Evolutionary conservation across 2,888 invertebrate genomes (phyloP), one percentile per base, ranked within the genome.

Genomic region (Thymelicus lineola): DNA sequence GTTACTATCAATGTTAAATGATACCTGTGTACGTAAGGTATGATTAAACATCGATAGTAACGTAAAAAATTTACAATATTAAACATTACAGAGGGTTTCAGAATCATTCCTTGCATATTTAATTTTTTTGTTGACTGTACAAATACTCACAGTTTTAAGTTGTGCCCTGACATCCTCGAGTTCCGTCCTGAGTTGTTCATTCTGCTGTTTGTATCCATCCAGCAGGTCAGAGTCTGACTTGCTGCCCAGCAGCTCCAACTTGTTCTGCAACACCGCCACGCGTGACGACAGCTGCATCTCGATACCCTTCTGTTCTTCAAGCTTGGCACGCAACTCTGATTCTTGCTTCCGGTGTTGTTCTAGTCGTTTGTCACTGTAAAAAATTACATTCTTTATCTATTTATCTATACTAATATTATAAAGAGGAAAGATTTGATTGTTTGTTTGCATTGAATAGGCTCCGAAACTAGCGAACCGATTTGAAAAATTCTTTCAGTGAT

Each of bases 301-400:
- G 58, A 88, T 74, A 7, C 88, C 91, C 77, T 87, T 89, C 20
- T 90, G 88, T 65, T 91, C 92, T 59, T 93, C 93, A 9, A 93
- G 58, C 72, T 87, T 88, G 0, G 85, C 73, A 36, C 88, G 80
- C 6, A 90, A 76, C 20, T 93, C 93, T 0, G 88, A 81, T 71
- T 93, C 93, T 75, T 85, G 87, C 72, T 91, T 92, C 6, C 92
- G 86, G 72, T 91, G 87, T 1, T 85, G 86, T 72, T 93, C 93
- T 50, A 93, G 71, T 74, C 86, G 89, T 73, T 90, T 92, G 66
- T 93, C 93, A 14, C 93, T 93, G 72, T 1, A 2, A 28, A 20
- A 55, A 14, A 55, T n/a, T n/a, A 55, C 2, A 53, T 20, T 7
- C 17, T 17, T 53, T n/a, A n/a, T n/a, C n/a, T n/a, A n/a, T n/a